phyloP scores from a whole-genome alignment of 2,113 vertebrate species.

The Apaloderma vittatum region DNA sequence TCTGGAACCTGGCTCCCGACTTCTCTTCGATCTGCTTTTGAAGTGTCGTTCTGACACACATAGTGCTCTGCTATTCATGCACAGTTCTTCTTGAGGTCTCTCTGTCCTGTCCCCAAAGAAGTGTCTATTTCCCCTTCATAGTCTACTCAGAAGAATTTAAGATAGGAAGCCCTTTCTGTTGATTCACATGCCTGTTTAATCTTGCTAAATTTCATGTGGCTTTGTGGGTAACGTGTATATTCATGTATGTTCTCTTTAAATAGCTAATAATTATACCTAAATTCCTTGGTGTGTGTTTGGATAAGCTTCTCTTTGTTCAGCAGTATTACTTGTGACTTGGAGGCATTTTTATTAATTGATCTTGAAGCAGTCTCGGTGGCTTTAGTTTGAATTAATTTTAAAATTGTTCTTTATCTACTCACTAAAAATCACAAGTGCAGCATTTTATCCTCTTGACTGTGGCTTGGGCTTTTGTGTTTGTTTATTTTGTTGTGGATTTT shows the following conservation, averaged over 20 bases:
- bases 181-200: neutral
- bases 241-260: neutral
- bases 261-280: neutral
- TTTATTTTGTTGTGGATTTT: no score
- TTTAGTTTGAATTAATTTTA: neutral
- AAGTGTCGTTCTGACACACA: rapidly evolving
- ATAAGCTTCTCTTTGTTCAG: neutral
- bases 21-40: neutral
- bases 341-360: neutral
- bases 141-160: neutral
- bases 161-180: neutral
- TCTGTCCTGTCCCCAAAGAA: neutral
- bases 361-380: neutral
- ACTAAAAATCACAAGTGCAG: neutral
- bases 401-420: neutral
- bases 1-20: neutral
- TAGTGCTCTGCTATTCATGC: neutral
- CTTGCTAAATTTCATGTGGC: neutral
- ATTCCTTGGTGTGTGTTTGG: neutral
- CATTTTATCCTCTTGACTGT: neutral
- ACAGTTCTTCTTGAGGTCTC: neutral
- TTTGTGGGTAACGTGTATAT: neutral
- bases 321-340: neutral
- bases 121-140: neutral
- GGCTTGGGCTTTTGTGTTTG: neutral